Evolutionary conservation across 1,140 invertebrate species (phyloP).

Genomic region (Tribolium castaneum): DNA sequence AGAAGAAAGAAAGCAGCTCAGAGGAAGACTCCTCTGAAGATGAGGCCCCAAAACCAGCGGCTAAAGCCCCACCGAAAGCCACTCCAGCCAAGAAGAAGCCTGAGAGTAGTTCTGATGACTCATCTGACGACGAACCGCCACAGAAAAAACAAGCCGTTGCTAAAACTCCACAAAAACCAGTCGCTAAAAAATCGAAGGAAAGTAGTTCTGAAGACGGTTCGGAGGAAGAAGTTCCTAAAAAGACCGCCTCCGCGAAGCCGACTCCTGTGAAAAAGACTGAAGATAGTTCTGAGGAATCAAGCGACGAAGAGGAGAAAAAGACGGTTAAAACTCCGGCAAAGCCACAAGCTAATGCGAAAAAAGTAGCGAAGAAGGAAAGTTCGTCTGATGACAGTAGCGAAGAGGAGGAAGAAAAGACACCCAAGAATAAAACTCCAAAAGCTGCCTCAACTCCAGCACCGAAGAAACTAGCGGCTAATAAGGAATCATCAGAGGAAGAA

Average conservation of each 20-base stretch:
- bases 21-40: slow-evolving; percentile 55
- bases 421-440: slow-evolving; percentile 25
- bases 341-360: neutral
- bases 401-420: slow-evolving; percentile 53
- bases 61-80: slow-evolving; percentile 27
- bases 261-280: slow-evolving; percentile 47
- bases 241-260: slow-evolving; percentile 48
- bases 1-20: slow-evolving; percentile 55
- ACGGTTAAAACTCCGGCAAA: slow-evolving; percentile 30
- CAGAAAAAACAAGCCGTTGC: slow-evolving; percentile 39
- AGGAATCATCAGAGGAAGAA: slow-evolving; percentile 41
- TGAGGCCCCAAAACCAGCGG: slow-evolving; percentile 47
- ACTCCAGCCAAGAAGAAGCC: slow-evolving; percentile 57
- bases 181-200: slow-evolving; percentile 43
- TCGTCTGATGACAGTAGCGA: slow-evolving; percentile 55
- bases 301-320: slow-evolving; percentile 51
- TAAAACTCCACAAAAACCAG: neutral
- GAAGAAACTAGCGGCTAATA: slow-evolving; percentile 21
- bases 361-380: slow-evolving; percentile 50
- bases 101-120: slow-evolving; percentile 53
- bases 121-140: slow-evolving; percentile 49
- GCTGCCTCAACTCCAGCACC: slow-evolving; percentile 25
- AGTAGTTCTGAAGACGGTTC: slow-evolving; percentile 56
- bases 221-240: slow-evolving; percentile 54
- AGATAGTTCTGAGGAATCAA: slow-evolving; percentile 57